phyloP scores from a whole-genome alignment of 2,113 vertebrate genomes.

The Siniperca knerii region DNA sequence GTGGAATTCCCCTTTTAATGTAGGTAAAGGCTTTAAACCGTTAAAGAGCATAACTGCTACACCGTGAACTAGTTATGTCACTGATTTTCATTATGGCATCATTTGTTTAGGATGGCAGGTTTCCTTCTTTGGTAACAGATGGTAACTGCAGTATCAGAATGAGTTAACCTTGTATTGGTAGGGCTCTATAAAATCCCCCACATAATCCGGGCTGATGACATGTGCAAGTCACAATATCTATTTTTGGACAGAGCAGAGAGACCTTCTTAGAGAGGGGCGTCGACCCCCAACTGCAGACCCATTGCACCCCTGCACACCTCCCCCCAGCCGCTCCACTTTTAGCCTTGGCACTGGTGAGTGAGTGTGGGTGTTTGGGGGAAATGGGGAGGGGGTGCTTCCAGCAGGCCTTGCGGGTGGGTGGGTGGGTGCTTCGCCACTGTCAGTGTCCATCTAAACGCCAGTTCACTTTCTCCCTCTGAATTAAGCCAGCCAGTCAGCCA shows the following conservation, averaged over 20 bases:
- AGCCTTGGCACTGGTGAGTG: slow-evolving; percentile 57
- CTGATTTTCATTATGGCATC: not conserved
- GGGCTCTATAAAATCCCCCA: not conserved
- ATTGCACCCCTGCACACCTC: slow-evolving; percentile 13
- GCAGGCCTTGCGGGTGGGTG: slow-evolving; percentile 13
- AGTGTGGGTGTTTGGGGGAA: not conserved
- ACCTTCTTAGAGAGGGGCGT: slow-evolving; percentile 20
- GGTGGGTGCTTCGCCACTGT: slow-evolving; percentile 44
- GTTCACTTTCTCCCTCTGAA: slow-evolving; percentile 29
- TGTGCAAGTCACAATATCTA: slow-evolving; percentile 46
- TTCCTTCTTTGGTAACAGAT: slow-evolving; percentile 22
- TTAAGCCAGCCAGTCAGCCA: slow-evolving; percentile 43
- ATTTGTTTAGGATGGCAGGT: not conserved
- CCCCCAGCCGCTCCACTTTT: slow-evolving; percentile 67
- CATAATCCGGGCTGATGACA: slow-evolving; percentile 45
- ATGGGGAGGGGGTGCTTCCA: slow-evolving; percentile 1
- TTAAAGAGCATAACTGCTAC: not conserved
- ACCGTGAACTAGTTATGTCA: not conserved
- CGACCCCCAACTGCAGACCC: slow-evolving; percentile 22
- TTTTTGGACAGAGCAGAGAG: slow-evolving; percentile 50
- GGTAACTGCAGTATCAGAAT: slow-evolving; percentile 31
- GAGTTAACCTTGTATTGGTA: slow-evolving; percentile 2
- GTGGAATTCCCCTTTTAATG: no score
- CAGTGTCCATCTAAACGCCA: slow-evolving; percentile 54
- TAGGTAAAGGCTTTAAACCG: not conserved